Percentiles rank a stretch among this genome's conserved stretches.
phyloP scores from a whole-genome alignment of 2,113 vertebrate genomes.

The Bos taurus region ARS-UCD2.0 NC_037333.1:62471501-62472000 shows the following conservation, averaged over 20 bases:
- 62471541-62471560: neutral
- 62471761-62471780: constrained; percentile 1
- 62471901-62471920: neutral
- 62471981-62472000: neutral
- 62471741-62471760: neutral
- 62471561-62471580: neutral
- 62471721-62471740: neutral
- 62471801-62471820: neutral
- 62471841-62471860: neutral
- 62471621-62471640: neutral
- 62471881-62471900: neutral
- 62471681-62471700: neutral
- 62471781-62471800: neutral
- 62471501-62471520: constrained; percentile 65
- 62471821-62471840: neutral
- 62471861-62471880: neutral
- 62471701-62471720: neutral
- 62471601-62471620: neutral
- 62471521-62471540: constrained; percentile 60
- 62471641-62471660: neutral
- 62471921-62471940: neutral
- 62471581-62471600: neutral
- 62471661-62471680: neutral
- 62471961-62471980: too few relatives aligned
- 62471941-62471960: too few relatives aligned